These are phyloP conservation scores for Hypsopygia costalis DNA, from an alignment of 2,888 invertebrate genomes.

Conservation along the genomic window DNA sequence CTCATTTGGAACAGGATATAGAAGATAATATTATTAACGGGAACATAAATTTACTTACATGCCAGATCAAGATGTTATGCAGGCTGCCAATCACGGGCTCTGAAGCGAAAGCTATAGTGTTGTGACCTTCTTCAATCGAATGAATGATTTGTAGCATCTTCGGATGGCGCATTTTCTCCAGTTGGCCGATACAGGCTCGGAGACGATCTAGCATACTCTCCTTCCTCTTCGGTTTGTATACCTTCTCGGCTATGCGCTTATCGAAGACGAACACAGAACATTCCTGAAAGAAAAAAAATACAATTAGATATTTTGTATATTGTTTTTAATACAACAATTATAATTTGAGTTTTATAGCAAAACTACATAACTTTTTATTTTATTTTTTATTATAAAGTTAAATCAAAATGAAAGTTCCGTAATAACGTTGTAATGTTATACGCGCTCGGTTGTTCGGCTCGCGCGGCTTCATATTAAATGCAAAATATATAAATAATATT, in stretches of 20 bases:
- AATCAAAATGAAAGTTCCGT: too few relatives aligned
- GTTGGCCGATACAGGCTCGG: conserved; percentile 87
- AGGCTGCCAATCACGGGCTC: conserved; percentile 94
- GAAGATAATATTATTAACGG: too few relatives aligned
- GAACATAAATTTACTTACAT: conserved; percentile 85
- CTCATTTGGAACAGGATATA: too few relatives aligned
- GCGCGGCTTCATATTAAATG: too few relatives aligned
- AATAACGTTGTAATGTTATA: too few relatives aligned
- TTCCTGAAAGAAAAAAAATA: conserved; percentile 81
- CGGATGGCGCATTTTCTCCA: conserved; percentile 92
- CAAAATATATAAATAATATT: too few relatives aligned
- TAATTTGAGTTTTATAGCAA: too few relatives aligned
- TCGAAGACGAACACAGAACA: conserved; percentile 97
- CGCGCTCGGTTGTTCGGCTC: too few relatives aligned
- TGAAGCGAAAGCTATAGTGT: conserved; percentile 96
- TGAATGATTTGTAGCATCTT: conserved; percentile 88
- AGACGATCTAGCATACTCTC: conserved; percentile 95
- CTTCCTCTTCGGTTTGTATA: conserved; percentile 94
- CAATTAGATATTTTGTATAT: too few relatives aligned
- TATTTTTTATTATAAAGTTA: too few relatives aligned
- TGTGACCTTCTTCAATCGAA: conserved; percentile 89
- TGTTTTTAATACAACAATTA: too few relatives aligned
- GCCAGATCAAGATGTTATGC: conserved; percentile 92
- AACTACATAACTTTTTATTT: too few relatives aligned
- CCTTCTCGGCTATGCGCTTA: conserved; percentile 94